phyloP scores from a whole-genome alignment of 2,797 vertebrate genomes.

The Sebastes steindachneri region DNA sequence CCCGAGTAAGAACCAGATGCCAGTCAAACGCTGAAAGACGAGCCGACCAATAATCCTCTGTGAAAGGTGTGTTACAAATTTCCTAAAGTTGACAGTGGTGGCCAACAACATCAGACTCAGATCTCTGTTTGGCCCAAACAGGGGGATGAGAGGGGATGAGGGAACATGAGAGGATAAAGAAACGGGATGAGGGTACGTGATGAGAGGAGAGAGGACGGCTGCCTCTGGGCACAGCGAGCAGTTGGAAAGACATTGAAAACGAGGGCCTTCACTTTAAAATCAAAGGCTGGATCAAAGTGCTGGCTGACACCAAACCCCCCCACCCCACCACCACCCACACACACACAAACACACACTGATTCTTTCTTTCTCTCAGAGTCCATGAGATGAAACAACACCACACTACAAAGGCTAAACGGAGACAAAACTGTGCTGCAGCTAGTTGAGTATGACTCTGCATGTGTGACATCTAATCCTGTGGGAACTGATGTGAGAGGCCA shows the following conservation, averaged over 20 bases:
- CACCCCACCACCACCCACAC: not conserved
- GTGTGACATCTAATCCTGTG: constrained; percentile 71
- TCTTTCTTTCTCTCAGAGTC: constrained; percentile 36
- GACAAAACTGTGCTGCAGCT: constrained; percentile 55
- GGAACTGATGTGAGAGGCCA: constrained; percentile 56
- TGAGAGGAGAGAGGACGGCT: constrained; percentile 59
- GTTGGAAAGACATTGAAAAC: constrained; percentile 65
- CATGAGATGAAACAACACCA: constrained; percentile 60
- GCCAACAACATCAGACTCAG: constrained; percentile 27
- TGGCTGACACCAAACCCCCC: constrained; percentile 27
- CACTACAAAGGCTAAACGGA: constrained; percentile 65
- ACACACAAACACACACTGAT: not conserved
- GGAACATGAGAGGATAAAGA: constrained; percentile 69
- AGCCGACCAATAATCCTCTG: constrained; percentile 27
- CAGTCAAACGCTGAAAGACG: constrained; percentile 35
- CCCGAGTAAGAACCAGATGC: not conserved
- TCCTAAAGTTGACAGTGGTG: constrained; percentile 21
- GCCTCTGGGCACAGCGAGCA: constrained; percentile 54
- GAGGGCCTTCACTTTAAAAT: constrained; percentile 74
- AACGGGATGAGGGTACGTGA: constrained; percentile 68
- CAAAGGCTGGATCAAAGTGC: constrained; percentile 75
- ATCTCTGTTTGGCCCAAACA: constrained; percentile 36
- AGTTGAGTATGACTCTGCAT: constrained; percentile 29
- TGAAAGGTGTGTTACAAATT: constrained; percentile 38
- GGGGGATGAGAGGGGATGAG: constrained; percentile 21